Base-by-base conservation (phyloP, 2,797 vertebrate species). In the Lepus oiostolus region DNA sequence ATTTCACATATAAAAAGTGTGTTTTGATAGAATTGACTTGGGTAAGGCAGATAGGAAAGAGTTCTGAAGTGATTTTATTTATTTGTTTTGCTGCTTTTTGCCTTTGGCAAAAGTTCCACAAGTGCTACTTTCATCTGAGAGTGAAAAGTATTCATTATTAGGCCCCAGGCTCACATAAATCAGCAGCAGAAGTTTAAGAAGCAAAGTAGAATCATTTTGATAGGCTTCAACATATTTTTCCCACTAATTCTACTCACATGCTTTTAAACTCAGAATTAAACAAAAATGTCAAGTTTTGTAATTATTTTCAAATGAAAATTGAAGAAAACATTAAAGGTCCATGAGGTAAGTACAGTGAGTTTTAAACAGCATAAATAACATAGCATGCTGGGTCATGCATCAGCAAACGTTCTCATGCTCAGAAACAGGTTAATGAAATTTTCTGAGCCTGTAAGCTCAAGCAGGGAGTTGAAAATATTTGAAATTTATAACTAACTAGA, bases 121-220 rank as follows among this genome's bases (percentile, higher is more conserved):
- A 96, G 84, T 91, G 96, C 74, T 94, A 87, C 96, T 96, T 96
- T 96, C 81, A 91, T 95, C 76, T 93, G 90, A 85, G 95, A 96
- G 92, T 95, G 91, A 93, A 97, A 96, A 95, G 93, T 75, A 88
- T 97, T 97, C 97, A 95, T 96, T 96, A 96, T 96, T 96, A 96
- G 95, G 95, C 96, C 96, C 68, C 91, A 94, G 96, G 95, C 94
- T 97, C 75, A 93, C 81, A 96, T 90, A 97, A 96, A 96, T 97
- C 74, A 94, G 67, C 88, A 96, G 84, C 91, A 96, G 91, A 92
- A 97, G 80, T 94, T 96, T 96, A 94, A 97, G 93, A 97, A 96
- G 94, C 86, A 96, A 97, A 97, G 86, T 90, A 94, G 95, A 94
- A 94, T 94, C 35, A 94, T 96, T 95, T 96, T 96, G 91, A 94